A percentile compares a stretch with the other conserved stretches of the same genome.
Conservation (phyloP, 1,140 invertebrate species). For the Danaus plexippus region DNA sequence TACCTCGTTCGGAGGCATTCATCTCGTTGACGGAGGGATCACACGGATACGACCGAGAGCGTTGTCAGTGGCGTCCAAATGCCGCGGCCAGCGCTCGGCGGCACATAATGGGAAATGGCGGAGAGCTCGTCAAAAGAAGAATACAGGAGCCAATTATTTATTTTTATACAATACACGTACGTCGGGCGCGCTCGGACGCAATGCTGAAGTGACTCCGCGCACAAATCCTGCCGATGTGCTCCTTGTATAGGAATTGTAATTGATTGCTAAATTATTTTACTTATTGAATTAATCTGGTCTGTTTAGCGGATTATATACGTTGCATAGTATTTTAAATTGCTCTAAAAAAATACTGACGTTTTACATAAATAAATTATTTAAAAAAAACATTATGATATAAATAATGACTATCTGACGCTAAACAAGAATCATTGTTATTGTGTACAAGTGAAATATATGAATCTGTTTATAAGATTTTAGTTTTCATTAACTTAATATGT, state of each 20-base stretch:
- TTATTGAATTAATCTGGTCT: too few relatives aligned
- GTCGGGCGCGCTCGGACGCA: conserved; percentile 40
- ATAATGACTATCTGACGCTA: too few relatives aligned
- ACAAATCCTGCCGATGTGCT: conserved; percentile 15
- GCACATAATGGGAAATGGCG: conserved; percentile 59
- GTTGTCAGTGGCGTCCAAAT: conserved; percentile 64
- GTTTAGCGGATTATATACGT: too few relatives aligned
- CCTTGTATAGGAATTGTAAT: conserved; percentile 17
- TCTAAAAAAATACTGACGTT: too few relatives aligned
- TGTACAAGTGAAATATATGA: too few relatives aligned
- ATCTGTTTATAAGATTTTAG: too few relatives aligned
- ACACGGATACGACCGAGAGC: conserved; percentile 54
- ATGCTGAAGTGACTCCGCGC: conserved; percentile 44
- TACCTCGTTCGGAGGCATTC: conserved; percentile 64
- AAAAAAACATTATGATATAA: too few relatives aligned
- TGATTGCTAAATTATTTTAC: conserved; percentile 2
- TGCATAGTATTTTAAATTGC: too few relatives aligned
- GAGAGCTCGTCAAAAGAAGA: conserved; percentile 67
- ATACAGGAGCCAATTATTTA: conserved; percentile 68
- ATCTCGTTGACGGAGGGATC: conserved; percentile 39
- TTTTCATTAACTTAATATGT: too few relatives aligned
- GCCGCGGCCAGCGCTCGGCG: conserved; percentile 55
- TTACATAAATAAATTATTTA: too few relatives aligned
- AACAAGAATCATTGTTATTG: too few relatives aligned
- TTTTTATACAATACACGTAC: conserved; percentile 63